phyloP scores from a whole-genome alignment of 92 coral and sea anemone genomes.

The Parazoanthus darwini region DNA sequence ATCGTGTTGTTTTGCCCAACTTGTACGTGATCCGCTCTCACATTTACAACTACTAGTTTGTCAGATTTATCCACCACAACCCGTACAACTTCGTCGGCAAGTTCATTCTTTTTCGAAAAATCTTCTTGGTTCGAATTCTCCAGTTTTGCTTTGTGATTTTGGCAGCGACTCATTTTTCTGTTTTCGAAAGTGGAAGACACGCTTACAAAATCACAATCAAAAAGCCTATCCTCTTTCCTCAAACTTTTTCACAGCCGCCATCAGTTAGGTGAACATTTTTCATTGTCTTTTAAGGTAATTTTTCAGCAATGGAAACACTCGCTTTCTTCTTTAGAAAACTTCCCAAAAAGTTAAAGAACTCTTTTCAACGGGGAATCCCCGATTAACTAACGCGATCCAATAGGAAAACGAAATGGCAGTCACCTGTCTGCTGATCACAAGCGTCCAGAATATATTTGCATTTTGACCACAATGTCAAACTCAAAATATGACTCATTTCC shows the following conservation, averaged over 20 bases:
- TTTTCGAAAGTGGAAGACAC: not conserved
- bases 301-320: not conserved
- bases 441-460: not conserved
- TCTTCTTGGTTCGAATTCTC: not conserved
- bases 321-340: not conserved
- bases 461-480: no score
- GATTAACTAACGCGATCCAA: not conserved
- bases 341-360: no score
- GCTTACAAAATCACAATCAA: not conserved
- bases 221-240: not conserved
- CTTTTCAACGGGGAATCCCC: constrained; percentile 6
- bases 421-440: not conserved
- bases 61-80: constrained; percentile 1
- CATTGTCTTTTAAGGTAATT: not conserved
- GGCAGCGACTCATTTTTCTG: not conserved
- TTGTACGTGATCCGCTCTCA: constrained; percentile 8
- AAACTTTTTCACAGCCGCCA: not conserved
- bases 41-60: not conserved
- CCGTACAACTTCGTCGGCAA: not conserved
- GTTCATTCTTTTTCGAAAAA: not conserved
- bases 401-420: not conserved
- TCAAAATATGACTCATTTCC: no score
- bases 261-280: not conserved
- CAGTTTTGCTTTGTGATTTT: not conserved
- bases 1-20: not conserved